These are phyloP conservation scores for Atopsyche davidsoni DNA, from an alignment of 1,140 invertebrate species.

Conservation along the genomic window DNA sequence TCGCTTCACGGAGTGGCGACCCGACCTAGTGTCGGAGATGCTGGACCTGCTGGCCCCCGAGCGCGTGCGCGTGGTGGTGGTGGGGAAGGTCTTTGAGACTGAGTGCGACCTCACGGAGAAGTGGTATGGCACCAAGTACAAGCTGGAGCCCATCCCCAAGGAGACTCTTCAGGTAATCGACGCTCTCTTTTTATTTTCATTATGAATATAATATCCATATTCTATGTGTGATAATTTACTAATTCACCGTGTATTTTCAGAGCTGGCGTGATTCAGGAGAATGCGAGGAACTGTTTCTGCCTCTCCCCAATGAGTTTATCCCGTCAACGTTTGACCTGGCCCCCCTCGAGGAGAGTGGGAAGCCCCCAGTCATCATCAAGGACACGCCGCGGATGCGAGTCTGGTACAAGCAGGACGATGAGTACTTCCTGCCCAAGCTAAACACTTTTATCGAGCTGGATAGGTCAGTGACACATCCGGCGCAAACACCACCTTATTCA, in stretches of 20 bases:
- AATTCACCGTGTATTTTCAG: slow-evolving; percentile 39
- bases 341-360: slow-evolving; percentile 56
- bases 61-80: slow-evolving; percentile 70
- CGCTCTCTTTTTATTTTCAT: not conserved
- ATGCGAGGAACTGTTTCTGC: slow-evolving; percentile 65
- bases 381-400: slow-evolving; percentile 73
- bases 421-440: slow-evolving; percentile 85
- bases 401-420: slow-evolving; percentile 94
- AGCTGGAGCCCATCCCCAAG: slow-evolving; percentile 60
- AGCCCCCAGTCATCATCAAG: slow-evolving; percentile 68
- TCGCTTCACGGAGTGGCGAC: slow-evolving; percentile 75
- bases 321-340: slow-evolving; percentile 76
- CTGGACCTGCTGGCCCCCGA: slow-evolving; percentile 69
- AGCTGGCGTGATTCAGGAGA: slow-evolving; percentile 63
- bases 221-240: not conserved
- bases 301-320: slow-evolving; percentile 87
- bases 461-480: slow-evolving; percentile 59
- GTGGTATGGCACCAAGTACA: slow-evolving; percentile 90
- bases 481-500: no score
- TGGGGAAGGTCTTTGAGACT: slow-evolving; percentile 64
- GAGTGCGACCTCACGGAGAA: slow-evolving; percentile 63
- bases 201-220: not conserved
- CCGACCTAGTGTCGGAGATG: slow-evolving; percentile 74
- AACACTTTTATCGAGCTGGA: slow-evolving; percentile 74
- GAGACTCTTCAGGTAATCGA: slow-evolving; percentile 52